A percentile compares a stretch with the other conserved stretches of the same genome.
Evolutionary conservation across 2,888 invertebrate species (phyloP).

Genomic region (Pocota personata): DNA sequence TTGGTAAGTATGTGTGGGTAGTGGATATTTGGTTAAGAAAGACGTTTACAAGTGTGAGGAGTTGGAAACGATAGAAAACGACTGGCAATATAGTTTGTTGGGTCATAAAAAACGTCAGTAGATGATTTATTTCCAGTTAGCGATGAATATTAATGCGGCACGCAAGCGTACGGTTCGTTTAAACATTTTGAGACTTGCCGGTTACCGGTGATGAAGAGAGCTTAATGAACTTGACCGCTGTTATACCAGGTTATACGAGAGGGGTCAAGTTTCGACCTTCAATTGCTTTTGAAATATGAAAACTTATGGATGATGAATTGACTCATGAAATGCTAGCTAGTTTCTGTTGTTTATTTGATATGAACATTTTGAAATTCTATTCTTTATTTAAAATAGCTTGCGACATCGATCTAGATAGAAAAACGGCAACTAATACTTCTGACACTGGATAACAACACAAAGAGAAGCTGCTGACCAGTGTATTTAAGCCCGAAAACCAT

Average conservation of each 20-base stretch:
- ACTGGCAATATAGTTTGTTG: neutral
- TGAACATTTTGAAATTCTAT: too few relatives aligned
- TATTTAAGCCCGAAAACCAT: too few relatives aligned
- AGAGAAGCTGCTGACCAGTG: too few relatives aligned
- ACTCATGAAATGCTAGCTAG: too few relatives aligned
- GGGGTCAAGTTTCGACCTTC: neutral
- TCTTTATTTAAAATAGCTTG: too few relatives aligned
- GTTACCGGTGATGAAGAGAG: neutral
- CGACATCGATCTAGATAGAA: too few relatives aligned
- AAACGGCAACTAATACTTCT: too few relatives aligned
- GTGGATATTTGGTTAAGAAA: slow-evolving; percentile 6
- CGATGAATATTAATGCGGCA: slow-evolving; percentile 16
- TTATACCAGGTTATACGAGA: neutral
- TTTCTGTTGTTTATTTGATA: too few relatives aligned
- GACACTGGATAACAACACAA: too few relatives aligned
- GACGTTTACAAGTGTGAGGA: neutral
- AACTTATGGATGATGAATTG: too few relatives aligned
- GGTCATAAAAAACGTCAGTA: slow-evolving; percentile 17
- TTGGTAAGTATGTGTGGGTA: neutral
- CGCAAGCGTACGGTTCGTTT: neutral
- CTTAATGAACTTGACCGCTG: neutral
- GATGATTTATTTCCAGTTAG: slow-evolving; percentile 26
- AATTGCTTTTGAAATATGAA: neutral
- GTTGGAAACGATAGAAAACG: neutral
- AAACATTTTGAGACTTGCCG: neutral